Conservation (phyloP, 2,113 vertebrate species). For the Marmota monax region DNA sequence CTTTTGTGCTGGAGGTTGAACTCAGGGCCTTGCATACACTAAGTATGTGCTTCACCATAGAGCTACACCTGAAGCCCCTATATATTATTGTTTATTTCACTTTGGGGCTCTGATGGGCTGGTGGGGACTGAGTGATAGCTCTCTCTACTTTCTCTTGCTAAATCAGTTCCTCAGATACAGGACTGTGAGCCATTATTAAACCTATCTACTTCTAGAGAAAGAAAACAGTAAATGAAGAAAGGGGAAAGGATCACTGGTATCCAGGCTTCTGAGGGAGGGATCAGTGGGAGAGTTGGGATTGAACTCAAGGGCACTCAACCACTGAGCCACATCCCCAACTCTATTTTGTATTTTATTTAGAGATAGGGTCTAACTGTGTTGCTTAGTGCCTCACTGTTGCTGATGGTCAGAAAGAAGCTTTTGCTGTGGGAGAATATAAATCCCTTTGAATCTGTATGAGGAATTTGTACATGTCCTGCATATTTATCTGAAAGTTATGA, state of each 20-base stretch:
- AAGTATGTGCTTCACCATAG: neutral
- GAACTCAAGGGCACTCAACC: too few relatives aligned
- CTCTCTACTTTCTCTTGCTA: conserved; percentile 17
- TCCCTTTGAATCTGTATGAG: conserved; percentile 41
- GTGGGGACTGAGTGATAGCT: neutral
- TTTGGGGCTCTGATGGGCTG: neutral
- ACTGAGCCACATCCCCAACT: too few relatives aligned
- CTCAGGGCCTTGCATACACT: neutral
- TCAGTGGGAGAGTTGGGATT: neutral
- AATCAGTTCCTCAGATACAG: neutral
- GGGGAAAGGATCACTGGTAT: neutral
- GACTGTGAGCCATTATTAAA: neutral
- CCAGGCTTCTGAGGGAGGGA: neutral
- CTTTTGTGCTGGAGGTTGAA: neutral
- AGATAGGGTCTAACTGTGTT: too few relatives aligned
- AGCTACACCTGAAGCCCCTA: neutral
- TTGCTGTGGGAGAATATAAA: conserved; percentile 14
- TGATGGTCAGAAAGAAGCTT: neutral
- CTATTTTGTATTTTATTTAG: too few relatives aligned
- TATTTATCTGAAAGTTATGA: conserved; percentile 17
- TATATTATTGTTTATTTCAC: conserved; percentile 33
- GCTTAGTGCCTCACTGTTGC: too few relatives aligned
- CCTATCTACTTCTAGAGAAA: neutral
- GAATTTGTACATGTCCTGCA: neutral
- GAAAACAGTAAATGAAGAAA: neutral